Base-by-base conservation (phyloP, 2,888 invertebrate genomes). In the Dione juno region DNA sequence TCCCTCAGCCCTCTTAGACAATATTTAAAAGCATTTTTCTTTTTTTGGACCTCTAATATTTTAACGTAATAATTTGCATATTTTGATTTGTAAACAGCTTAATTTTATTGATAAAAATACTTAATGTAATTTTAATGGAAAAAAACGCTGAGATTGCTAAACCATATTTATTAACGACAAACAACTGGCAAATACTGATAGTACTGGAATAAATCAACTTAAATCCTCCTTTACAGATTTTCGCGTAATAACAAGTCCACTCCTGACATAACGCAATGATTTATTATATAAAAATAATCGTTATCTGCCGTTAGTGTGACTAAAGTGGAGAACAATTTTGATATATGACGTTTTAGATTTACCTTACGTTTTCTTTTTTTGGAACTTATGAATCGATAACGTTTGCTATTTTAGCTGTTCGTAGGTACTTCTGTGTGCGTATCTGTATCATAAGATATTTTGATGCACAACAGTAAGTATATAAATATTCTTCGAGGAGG, bases 181-280 rank as follows among this genome's bases (percentile, higher is more conserved):
- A 76, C 75, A 77, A 77, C 75, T 76, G 81, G 77, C 79, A 75
- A 77, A 80, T 79, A 79, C 82, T 79, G 28, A 81, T 82, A 86
- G 79, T 83, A 78, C 76, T 73, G 53, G 67, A 77, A 86, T 87
- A 87, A 88, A 86, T 88, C 86, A 28, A 84, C 66, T 67, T 61
- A 74, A 78, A 80, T 76, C 80, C 83, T 81, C 78, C 76, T 74
- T 76, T 79, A 78, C 81, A 83, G 84, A 83, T 85, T 85, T 83
- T 80, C 81, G 82, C 82, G 82, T 84, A 84, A 84, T 88, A 87
- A 84, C 83, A 82, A 80, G 76, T 77, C 77, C 76, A 77, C 76
- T 78, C 67, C 59, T 75, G 68, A 66, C 71, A 66, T 70, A 75
- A 77, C 74, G 76, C 67, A 65, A 74, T 77, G 78, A 81, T 80